Conservation (phyloP, 2,797 vertebrate species). For the Psittacula derbiana region DNA sequence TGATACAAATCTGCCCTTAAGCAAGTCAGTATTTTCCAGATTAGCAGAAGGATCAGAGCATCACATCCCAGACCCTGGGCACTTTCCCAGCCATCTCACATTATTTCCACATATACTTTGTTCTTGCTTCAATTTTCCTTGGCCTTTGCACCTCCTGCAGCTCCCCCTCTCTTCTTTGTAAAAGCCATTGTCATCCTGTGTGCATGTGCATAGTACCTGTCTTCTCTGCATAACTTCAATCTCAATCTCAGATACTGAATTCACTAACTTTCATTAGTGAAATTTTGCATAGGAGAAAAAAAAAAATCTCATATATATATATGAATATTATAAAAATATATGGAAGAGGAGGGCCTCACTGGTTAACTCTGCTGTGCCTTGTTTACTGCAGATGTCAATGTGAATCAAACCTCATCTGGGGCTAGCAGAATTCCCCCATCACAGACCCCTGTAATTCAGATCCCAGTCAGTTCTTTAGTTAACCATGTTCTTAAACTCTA, state of each 20-base stretch:
- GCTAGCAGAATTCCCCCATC: neutral
- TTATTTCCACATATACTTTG: neutral
- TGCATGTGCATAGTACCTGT: neutral
- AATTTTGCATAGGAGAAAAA: neutral
- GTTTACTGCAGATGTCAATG: neutral
- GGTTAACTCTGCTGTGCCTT: neutral
- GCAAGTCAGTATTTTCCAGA: neutral
- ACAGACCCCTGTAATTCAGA: neutral
- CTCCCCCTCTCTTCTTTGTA: neutral
- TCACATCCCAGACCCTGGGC: neutral
- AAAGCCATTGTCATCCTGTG: neutral
- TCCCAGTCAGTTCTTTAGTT: neutral
- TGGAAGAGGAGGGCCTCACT: neutral
- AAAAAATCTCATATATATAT: neutral
- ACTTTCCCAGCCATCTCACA: neutral
- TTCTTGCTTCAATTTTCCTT: neutral
- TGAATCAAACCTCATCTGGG: neutral
- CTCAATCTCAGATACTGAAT: neutral
- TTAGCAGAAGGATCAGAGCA: neutral
- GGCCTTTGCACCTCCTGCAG: neutral
- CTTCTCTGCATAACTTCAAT: neutral
- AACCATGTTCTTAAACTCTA: neutral
- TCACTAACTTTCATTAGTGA: neutral
- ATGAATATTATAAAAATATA: neutral
- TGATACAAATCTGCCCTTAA: neutral